phyloP scores from a whole-genome alignment of 2,113 vertebrate species.

The Sinocyclocheilus anophthalmus region DNA sequence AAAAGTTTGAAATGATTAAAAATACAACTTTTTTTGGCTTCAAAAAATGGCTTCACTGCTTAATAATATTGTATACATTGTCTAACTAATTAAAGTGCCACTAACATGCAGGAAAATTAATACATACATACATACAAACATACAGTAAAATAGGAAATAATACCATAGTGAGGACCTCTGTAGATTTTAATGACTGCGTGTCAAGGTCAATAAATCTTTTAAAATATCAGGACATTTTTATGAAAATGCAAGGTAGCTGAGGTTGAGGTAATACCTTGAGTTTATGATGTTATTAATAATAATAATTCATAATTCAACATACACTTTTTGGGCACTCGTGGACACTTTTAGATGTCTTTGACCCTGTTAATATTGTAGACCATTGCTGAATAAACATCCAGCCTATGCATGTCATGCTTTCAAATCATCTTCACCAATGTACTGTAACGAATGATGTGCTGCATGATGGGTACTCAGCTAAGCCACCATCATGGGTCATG shows the following conservation, averaged over 20 bases:
- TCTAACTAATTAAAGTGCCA: too few species aligned
- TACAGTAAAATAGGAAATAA: too few species aligned
- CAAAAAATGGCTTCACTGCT: too few species aligned
- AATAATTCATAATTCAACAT: neutral
- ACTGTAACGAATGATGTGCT: too few species aligned
- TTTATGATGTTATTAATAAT: neutral
- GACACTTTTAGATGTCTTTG: too few species aligned
- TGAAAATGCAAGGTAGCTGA: too few species aligned
- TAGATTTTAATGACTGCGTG: neutral
- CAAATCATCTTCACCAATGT: neutral
- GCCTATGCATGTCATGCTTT: neutral
- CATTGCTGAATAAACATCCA: neutral
- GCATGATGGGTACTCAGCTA: neutral
- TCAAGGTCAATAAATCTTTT: neutral
- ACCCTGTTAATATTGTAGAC: too few species aligned
- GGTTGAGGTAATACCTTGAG: neutral
- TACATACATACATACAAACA: too few species aligned
- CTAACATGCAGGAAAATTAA: too few species aligned
- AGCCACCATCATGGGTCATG: neutral
- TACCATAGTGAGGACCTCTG: too few species aligned
- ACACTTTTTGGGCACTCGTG: neutral
- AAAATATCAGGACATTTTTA: too few species aligned
- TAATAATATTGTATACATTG: too few species aligned
- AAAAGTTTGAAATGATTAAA: neutral
- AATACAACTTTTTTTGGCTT: neutral